phyloP scores from a whole-genome alignment of 2,113 vertebrate species.

The Syrmaticus mikado region DNA sequence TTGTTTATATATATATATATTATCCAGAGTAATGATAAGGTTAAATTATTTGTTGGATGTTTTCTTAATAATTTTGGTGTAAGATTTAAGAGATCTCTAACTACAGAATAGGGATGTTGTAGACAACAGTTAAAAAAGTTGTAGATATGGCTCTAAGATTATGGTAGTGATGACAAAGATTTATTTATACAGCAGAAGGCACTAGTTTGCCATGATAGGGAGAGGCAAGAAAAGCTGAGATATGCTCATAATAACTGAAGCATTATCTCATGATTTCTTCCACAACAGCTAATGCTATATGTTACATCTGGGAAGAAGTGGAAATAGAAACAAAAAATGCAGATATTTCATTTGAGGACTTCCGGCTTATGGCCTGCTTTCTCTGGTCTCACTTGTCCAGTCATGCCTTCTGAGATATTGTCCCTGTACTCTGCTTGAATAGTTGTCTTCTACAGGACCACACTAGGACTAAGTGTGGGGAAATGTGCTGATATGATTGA shows the following conservation, averaged over 20 bases:
- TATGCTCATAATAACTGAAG: not conserved
- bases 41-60: not conserved
- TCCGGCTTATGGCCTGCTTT: not conserved
- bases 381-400: not conserved
- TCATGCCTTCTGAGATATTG: not conserved
- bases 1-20: not conserved
- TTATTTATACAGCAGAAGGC: not conserved
- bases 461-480: not conserved
- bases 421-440: not conserved
- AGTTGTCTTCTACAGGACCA: not conserved
- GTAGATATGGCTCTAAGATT: not conserved
- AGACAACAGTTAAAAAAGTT: not conserved
- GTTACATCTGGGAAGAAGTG: not conserved
- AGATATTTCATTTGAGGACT: not conserved
- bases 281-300: not conserved
- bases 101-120: not conserved
- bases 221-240: not conserved
- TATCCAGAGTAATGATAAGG: not conserved
- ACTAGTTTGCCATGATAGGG: not conserved
- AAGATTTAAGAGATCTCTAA: not conserved
- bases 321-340: not conserved
- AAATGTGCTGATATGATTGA: not conserved
- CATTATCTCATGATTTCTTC: not conserved
- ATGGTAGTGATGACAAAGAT: not conserved
- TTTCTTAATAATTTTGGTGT: not conserved